A percentile compares a stretch with the other conserved stretches of the same genome.
These are phyloP conservation scores for Microplitis deprimator DNA, from an alignment of 2,888 invertebrate species.

Conservation along the genomic window DNA sequence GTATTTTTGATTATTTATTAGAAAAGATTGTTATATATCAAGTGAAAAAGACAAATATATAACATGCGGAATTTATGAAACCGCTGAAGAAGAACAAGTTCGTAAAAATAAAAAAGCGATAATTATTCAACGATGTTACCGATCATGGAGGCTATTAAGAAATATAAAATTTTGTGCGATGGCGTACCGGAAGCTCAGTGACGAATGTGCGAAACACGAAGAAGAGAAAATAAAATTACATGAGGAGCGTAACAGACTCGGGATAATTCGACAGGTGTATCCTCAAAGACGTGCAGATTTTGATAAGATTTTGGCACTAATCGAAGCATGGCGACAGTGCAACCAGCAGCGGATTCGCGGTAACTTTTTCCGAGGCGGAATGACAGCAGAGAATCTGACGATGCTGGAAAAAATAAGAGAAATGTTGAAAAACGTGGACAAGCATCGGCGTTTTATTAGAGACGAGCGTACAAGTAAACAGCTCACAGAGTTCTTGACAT, in stretches of 20 bases:
- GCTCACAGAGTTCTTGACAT: constrained; percentile 77
- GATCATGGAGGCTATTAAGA: constrained; percentile 75
- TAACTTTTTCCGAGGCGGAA: constrained; percentile 78
- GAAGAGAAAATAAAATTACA: constrained; percentile 71
- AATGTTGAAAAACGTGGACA: constrained; percentile 79
- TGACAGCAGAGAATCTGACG: constrained; percentile 80
- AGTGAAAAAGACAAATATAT: constrained; percentile 77
- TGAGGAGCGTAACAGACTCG: constrained; percentile 73
- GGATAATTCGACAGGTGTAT: constrained; percentile 79
- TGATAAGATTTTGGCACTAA: constrained; percentile 80
- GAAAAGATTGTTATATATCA: constrained; percentile 75
- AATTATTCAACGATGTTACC: constrained; percentile 79
- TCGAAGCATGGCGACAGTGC: constrained; percentile 79
- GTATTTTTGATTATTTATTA: constrained; percentile 51
- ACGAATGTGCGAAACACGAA: constrained; percentile 74
- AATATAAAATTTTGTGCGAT: constrained; percentile 72
- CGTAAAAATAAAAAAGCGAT: constrained; percentile 72
- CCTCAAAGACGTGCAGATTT: constrained; percentile 83
- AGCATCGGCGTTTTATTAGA: constrained; percentile 76
- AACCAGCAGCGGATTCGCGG: constrained; percentile 78
- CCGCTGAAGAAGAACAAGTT: constrained; percentile 76
- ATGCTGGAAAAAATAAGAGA: constrained; percentile 83
- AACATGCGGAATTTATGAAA: constrained; percentile 77
- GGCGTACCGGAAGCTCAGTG: constrained; percentile 73
- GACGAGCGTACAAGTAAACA: constrained; percentile 76